Evolutionary conservation across 2,797 vertebrate species (phyloP).

Genomic region (Nasua narica): DNA sequence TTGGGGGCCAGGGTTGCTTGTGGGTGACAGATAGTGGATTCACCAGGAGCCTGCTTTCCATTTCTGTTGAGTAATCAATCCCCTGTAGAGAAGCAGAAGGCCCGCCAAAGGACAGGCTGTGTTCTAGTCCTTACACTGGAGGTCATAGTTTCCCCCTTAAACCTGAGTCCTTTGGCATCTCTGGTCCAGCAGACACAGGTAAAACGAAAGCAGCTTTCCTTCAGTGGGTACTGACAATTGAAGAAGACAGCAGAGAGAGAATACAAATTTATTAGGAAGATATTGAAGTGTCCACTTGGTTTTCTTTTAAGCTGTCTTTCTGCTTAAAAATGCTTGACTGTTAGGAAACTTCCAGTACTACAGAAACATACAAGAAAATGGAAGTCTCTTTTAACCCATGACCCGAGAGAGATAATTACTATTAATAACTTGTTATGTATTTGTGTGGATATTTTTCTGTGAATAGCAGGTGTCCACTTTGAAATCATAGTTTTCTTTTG

Average conservation of each 20-base stretch:
- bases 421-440: background rate
- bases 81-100: background rate
- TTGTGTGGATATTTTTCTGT: background rate
- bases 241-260: slow-evolving; percentile 45
- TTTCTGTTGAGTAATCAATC: slow-evolving; percentile 21
- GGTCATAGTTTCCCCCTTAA: background rate
- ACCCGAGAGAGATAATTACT: background rate
- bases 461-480: background rate
- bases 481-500: slow-evolving; percentile 54
- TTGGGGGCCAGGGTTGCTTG: background rate
- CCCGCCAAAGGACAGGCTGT: background rate
- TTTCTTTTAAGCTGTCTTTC: slow-evolving; percentile 24
- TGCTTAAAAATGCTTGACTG: background rate
- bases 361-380: background rate
- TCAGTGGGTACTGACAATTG: background rate
- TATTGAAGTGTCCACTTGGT: background rate
- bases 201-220: slow-evolving; percentile 24
- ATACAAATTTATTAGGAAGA: slow-evolving; percentile 1
- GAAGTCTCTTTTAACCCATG: background rate
- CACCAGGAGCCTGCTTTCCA: slow-evolving; percentile 44
- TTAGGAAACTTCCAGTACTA: background rate
- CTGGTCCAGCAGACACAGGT: background rate
- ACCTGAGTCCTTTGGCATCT: background rate
- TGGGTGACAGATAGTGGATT: slow-evolving; percentile 2
- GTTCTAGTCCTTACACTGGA: background rate